Base-by-base conservation (phyloP, 1,140 invertebrate genomes). In the Papilio aristodemus region DNA sequence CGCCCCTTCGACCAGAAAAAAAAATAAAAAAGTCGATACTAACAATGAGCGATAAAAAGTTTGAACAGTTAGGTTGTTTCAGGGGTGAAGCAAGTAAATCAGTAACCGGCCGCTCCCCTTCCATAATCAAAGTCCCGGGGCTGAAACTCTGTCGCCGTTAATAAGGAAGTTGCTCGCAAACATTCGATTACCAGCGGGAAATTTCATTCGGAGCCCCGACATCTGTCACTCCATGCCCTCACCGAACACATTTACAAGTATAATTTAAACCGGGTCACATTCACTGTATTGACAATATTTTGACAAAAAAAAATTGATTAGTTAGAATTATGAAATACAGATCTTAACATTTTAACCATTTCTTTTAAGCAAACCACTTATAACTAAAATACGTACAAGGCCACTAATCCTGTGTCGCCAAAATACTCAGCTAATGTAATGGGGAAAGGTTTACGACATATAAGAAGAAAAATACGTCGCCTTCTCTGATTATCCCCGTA, bases 141-240 rank as follows among this genome's bases (percentile, higher is more conserved):
- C 27, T 50, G 46, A 17, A 50, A 37, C 58, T 32, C 58, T 60
- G 58, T 38, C 58, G 32, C 32, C 36, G 27, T 60, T 60, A 60
- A 60, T 60, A 60, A 60, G 58, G 58, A 60, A 60, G 58, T 60
- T 60, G 36, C 58, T 60, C 58, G 58, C 58, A 60, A 60, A 60
- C 58, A 60, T 60, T 60, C 58, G 58, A 60, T 60, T 60, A 36
- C 58, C 58, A 60, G 14, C 36, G 58, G 58, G 58, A 60, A 60
- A 60, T 60, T 60, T 60, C 58, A 60, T 60, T 38, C 58, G 27
- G 58, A 38, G 27, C 7, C 58, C 36, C 10, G 32, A 38, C 58
- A 60, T 38, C 58, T 60, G 58, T 60, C 58, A 60, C 58, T 38
- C n/a, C 32, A 60, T 60, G 57, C 57, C 25, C 57, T 32, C 22